Evolutionary conservation across 2,113 vertebrate species (phyloP).

Genomic region (Trogon surrucura): DNA sequence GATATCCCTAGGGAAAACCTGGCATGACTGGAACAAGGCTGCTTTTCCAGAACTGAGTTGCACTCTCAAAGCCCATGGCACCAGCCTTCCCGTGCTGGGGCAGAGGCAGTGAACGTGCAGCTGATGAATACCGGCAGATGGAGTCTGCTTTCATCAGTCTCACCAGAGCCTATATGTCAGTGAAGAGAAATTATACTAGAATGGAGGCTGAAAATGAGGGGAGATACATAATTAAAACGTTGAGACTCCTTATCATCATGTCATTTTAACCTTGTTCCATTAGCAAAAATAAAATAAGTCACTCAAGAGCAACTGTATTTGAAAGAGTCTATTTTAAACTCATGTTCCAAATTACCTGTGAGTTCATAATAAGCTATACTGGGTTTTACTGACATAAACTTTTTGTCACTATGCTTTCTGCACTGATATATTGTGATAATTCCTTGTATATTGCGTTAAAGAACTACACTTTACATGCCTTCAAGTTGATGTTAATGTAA

Average conservation of each 20-base stretch:
- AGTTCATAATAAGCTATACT: constrained; percentile 44
- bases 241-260: constrained; percentile 42
- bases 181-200: neutral
- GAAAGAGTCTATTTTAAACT: constrained; percentile 49
- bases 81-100: fast-evolving
- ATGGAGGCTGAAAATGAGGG: constrained; percentile 32
- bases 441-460: neutral
- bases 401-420: constrained; percentile 1
- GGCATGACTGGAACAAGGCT: neutral
- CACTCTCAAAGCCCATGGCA: neutral
- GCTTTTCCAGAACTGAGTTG: neutral
- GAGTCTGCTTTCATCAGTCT: neutral
- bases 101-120: neutral
- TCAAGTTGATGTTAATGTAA: neutral
- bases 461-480: neutral
- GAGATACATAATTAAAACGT: constrained; percentile 49
- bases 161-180: neutral
- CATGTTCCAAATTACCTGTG: neutral
- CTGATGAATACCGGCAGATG: neutral
- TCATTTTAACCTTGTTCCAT: constrained; percentile 58
- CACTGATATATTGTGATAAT: constrained; percentile 9
- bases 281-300: constrained; percentile 42
- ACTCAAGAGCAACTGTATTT: constrained; percentile 31
- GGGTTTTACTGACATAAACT: neutral
- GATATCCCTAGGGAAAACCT: neutral